Conservation (phyloP, 2,888 invertebrate genomes). For the Drosophila fungiperda region DNA sequence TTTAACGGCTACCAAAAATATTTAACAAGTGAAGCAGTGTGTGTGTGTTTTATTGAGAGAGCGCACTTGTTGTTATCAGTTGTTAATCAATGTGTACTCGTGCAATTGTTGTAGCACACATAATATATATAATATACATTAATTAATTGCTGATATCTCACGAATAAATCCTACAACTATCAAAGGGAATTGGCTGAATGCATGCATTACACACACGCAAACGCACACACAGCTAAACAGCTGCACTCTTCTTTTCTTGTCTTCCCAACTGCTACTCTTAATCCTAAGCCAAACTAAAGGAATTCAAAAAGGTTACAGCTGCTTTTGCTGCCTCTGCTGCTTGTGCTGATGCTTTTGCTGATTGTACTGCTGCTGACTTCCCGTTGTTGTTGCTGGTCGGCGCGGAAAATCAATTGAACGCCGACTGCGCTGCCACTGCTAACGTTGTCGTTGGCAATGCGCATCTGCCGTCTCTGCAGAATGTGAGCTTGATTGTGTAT, state of each 20-base stretch:
- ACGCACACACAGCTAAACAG: slow-evolving; percentile 19
- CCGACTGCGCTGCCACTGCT: slow-evolving; percentile 63
- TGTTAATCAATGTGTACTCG: slow-evolving; percentile 32
- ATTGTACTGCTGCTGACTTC: slow-evolving; percentile 2
- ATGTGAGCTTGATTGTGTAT: slow-evolving; percentile 48
- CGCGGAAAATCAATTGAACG: slow-evolving; percentile 72
- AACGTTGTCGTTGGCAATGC: slow-evolving; percentile 47
- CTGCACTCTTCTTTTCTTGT: slow-evolving; percentile 30
- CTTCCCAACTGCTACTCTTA: slow-evolving; percentile 38
- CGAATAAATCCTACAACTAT: slow-evolving; percentile 21
- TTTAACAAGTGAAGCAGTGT: slow-evolving; percentile 20
- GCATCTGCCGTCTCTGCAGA: slow-evolving; percentile 60
- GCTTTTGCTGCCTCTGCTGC: background rate
- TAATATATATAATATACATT: slow-evolving; percentile 11
- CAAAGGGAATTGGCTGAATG: slow-evolving; percentile 1
- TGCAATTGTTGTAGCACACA: slow-evolving; percentile 22
- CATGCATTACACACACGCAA: slow-evolving; percentile 13
- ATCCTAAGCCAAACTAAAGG: slow-evolving; percentile 46
- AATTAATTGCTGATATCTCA: slow-evolving; percentile 32
- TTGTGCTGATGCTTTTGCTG: slow-evolving; percentile 8
- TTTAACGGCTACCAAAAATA: slow-evolving; percentile 31
- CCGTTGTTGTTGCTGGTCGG: slow-evolving; percentile 48
- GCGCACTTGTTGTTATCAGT: slow-evolving; percentile 60
- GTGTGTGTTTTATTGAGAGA: slow-evolving; percentile 11
- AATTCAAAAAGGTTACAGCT: slow-evolving; percentile 36